phyloP scores from a whole-genome alignment of 2,888 invertebrate genomes.

The Heliconius hortense region DNA sequence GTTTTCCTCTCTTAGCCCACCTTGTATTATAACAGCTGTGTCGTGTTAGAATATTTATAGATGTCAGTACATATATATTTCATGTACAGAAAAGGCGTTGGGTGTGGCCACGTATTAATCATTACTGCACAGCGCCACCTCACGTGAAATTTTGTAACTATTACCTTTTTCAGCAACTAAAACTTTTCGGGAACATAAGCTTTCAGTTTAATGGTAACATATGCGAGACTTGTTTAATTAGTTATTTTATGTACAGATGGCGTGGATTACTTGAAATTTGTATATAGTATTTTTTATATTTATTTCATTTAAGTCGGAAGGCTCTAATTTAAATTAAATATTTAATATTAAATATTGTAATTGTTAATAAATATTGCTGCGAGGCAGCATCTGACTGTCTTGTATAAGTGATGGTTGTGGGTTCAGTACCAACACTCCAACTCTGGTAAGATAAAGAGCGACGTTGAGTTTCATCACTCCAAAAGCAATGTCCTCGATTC shows the following conservation, averaged over 20 bases:
- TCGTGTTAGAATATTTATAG: constrained; percentile 22
- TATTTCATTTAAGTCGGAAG: not conserved
- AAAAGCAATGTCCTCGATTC: too few species aligned
- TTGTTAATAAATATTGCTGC: too few species aligned
- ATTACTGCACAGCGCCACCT: constrained; percentile 25
- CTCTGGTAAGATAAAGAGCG: too few species aligned
- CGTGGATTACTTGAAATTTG: not conserved
- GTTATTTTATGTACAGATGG: constrained; percentile 13
- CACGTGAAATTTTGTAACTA: not conserved
- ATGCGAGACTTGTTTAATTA: not conserved
- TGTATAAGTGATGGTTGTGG: too few species aligned
- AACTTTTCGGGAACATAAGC: constrained; percentile 14
- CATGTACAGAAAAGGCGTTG: constrained; percentile 15
- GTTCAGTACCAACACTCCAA: too few species aligned
- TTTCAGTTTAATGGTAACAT: not conserved
- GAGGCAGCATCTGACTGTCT: too few species aligned
- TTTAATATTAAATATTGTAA: too few species aligned
- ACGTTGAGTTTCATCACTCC: too few species aligned
- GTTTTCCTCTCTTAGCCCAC: constrained; percentile 12
- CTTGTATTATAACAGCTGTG: constrained; percentile 15
- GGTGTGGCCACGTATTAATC: constrained; percentile 21
- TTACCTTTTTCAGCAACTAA: constrained; percentile 5
- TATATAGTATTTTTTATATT: not conserved
- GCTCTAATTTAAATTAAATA: not conserved
- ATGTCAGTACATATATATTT: constrained; percentile 11